These are phyloP conservation scores for Desmodus rotundus DNA, from an alignment of 2,113 vertebrate species.

Conservation along the genomic window DNA sequence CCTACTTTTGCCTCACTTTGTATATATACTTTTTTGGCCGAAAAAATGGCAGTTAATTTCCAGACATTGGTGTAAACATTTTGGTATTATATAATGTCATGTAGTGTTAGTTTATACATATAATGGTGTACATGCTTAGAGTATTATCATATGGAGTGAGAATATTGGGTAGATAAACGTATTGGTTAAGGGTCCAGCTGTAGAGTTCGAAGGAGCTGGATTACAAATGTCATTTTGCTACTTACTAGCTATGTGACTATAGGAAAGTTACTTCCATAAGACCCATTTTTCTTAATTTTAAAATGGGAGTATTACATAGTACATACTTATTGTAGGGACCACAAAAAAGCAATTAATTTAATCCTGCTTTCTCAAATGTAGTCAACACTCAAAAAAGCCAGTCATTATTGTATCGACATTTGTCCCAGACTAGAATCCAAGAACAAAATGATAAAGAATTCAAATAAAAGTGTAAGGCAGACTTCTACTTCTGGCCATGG, in stretches of 20 bases:
- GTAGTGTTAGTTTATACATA: not conserved
- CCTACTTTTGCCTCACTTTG: not conserved
- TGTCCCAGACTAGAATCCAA: not conserved
- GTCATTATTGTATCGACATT: not conserved
- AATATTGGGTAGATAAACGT: not conserved
- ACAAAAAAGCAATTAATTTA: not conserved
- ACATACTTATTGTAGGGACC: not conserved
- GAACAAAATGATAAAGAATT: not conserved
- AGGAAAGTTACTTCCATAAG: not conserved
- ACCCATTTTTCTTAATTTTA: not conserved
- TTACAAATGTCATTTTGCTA: not conserved
- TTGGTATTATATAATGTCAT: not conserved
- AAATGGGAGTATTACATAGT: not conserved
- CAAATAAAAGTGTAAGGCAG: not conserved
- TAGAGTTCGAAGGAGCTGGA: not conserved
- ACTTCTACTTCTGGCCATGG: not conserved
- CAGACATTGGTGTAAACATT: not conserved
- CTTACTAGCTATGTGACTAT: not conserved
- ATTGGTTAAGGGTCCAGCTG: not conserved
- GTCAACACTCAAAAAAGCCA: not conserved
- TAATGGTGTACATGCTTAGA: not conserved
- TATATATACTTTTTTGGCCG: not conserved
- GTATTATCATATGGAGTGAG: not conserved
- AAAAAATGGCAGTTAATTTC: not conserved
- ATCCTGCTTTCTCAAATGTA: not conserved